phyloP scores from a whole-genome alignment of 2,888 invertebrate species.

The Euzophera pinguis region DNA sequence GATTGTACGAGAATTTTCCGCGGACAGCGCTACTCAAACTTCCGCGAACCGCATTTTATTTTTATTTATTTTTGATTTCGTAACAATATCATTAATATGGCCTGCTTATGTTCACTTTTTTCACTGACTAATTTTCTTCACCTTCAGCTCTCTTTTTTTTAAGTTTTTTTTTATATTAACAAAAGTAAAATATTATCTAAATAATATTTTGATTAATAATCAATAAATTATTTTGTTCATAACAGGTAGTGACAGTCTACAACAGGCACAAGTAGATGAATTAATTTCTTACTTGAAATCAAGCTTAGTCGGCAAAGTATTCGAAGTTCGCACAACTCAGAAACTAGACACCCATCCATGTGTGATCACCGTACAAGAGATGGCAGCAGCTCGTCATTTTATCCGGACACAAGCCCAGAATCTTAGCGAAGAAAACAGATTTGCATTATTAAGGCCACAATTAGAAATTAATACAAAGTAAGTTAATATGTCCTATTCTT shows the following conservation, averaged over 20 bases:
- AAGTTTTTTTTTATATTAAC: no score
- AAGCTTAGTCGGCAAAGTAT: constrained; percentile 88
- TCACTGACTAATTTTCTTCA: no score
- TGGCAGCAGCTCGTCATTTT: constrained; percentile 98
- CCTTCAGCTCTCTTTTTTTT: no score
- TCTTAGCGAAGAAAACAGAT: constrained; percentile 91
- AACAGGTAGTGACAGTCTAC: constrained; percentile 82
- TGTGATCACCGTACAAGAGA: constrained; percentile 96
- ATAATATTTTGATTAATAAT: neutral
- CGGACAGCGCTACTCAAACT: no score
- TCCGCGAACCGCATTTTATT: no score
- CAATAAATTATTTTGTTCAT: constrained; percentile 11
- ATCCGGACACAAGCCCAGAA: constrained; percentile 92
- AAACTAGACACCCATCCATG: constrained; percentile 95
- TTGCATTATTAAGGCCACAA: constrained; percentile 92
- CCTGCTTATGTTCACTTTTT: no score
- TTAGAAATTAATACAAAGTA: constrained; percentile 96
- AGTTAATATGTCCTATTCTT: constrained; percentile 29
- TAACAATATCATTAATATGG: no score
- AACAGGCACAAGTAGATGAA: constrained; percentile 87
- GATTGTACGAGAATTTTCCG: no score
- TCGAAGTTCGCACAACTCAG: constrained; percentile 90
- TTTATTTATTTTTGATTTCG: no score
- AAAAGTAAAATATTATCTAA: no score
- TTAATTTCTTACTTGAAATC: constrained; percentile 89